Percentiles rank a stretch among this genome's conserved stretches.
Evolutionary conservation across 2,888 invertebrate genomes (phyloP).

Genomic region (Merodon equestris): DNA sequence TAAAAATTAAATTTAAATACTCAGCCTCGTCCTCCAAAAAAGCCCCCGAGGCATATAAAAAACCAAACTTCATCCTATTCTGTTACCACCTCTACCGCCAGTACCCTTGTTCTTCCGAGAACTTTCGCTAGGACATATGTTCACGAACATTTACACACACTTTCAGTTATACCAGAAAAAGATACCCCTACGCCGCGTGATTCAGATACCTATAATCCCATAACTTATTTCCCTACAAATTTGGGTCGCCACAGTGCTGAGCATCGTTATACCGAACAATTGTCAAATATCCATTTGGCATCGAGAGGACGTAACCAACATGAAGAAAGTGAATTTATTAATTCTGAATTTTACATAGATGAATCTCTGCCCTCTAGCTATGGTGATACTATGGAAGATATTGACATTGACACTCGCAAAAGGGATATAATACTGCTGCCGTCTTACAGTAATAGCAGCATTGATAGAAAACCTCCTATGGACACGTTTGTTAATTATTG

Average conservation of each 20-base stretch:
- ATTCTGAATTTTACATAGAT: slow-evolving; percentile 92
- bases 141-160: slow-evolving; percentile 44
- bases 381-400: slow-evolving; percentile 73
- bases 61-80: slow-evolving; percentile 54
- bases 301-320: slow-evolving; percentile 32
- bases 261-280: slow-evolving; percentile 37
- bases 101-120: slow-evolving; percentile 24
- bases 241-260: slow-evolving; percentile 57
- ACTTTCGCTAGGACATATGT: slow-evolving; percentile 33
- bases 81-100: neutral
- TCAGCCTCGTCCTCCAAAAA: slow-evolving; percentile 76
- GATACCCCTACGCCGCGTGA: slow-evolving; percentile 54
- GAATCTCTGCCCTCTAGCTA: slow-evolving; percentile 92
- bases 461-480: slow-evolving; percentile 39
- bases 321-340: slow-evolving; percentile 83
- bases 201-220: slow-evolving; percentile 53
- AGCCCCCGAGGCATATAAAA: slow-evolving; percentile 77
- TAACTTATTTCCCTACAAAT: slow-evolving; percentile 38
- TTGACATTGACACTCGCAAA: slow-evolving; percentile 29
- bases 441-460: slow-evolving; percentile 3
- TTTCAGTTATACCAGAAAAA: slow-evolving; percentile 70
- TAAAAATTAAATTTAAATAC: slow-evolving; percentile 39
- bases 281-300: slow-evolving; percentile 46
- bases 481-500: slow-evolving; percentile 39
- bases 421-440: slow-evolving; percentile 22